Evolutionary conservation across 2,113 vertebrate genomes (phyloP).

Genomic region (Aspidoscelis tigris): DNA sequence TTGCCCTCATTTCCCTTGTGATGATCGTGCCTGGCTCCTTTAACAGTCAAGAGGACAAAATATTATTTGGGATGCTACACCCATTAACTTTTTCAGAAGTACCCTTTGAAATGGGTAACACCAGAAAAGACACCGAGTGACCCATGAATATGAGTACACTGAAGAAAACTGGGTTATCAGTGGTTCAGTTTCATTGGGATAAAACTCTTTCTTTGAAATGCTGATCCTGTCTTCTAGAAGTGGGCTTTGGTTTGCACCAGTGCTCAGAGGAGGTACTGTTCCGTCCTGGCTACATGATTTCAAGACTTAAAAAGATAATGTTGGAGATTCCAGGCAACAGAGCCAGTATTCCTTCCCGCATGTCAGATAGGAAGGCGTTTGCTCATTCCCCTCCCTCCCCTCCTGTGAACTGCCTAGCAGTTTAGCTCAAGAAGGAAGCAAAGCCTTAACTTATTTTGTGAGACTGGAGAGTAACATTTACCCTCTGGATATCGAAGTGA

Average conservation of each 20-base stretch:
- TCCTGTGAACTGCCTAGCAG: slow-evolving; percentile 50
- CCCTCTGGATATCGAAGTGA: slow-evolving; percentile 59
- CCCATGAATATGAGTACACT: slow-evolving; percentile 40
- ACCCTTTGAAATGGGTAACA: slow-evolving; percentile 37
- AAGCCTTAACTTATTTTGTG: slow-evolving; percentile 68
- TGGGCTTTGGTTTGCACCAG: slow-evolving; percentile 7
- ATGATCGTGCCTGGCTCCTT: slow-evolving; percentile 52
- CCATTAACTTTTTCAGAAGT: not conserved
- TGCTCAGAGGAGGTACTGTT: slow-evolving; percentile 47
- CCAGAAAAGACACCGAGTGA: slow-evolving; percentile 6
- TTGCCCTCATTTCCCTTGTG: slow-evolving; percentile 38
- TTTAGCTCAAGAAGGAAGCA: slow-evolving; percentile 63
- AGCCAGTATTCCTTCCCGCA: slow-evolving; percentile 20
- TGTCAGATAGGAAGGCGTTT: slow-evolving; percentile 28
- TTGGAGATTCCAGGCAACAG: slow-evolving; percentile 57
- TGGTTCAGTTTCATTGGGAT: slow-evolving; percentile 42
- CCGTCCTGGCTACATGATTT: slow-evolving; percentile 41
- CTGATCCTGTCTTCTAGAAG: slow-evolving; percentile 32
- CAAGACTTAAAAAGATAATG: slow-evolving; percentile 46
- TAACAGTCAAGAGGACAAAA: slow-evolving; percentile 53
- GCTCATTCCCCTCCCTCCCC: slow-evolving; percentile 10
- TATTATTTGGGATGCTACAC: slow-evolving; percentile 52
- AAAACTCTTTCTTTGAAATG: slow-evolving; percentile 37
- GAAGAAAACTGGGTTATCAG: slow-evolving; percentile 22
- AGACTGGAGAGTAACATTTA: slow-evolving; percentile 70